phyloP scores from a whole-genome alignment of 2,888 invertebrate genomes.

The Oscheius sp. region DNA sequence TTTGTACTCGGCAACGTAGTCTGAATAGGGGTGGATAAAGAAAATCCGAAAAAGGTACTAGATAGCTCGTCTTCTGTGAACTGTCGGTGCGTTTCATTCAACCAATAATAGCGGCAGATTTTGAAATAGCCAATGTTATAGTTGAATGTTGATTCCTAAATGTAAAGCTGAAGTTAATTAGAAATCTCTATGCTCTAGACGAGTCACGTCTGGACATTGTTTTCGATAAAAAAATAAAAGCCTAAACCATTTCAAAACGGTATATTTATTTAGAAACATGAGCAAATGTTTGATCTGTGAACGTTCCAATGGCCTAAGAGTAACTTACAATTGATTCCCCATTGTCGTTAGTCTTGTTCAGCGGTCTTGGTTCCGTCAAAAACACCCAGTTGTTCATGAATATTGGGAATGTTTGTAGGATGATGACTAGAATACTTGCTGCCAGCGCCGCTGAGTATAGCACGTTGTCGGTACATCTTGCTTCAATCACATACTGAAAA shows the following conservation, averaged over 20 bases:
- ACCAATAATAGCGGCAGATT: constrained; percentile 64
- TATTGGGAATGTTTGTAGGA: constrained; percentile 60
- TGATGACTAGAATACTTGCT: constrained; percentile 50
- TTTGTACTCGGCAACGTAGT: constrained; percentile 46
- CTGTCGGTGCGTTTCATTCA: constrained; percentile 51
- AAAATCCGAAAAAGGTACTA: constrained; percentile 31
- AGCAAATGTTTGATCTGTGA: too few relatives aligned
- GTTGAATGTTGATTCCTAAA: constrained; percentile 65
- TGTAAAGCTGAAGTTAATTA: neutral
- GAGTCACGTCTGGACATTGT: too few relatives aligned
- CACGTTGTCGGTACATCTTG: constrained; percentile 63
- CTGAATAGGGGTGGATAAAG: constrained; percentile 37
- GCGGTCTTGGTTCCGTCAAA: constrained; percentile 67
- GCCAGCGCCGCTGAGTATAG: constrained; percentile 53
- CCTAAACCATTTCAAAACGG: too few relatives aligned
- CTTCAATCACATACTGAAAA: constrained; percentile 48
- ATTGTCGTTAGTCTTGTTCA: constrained; percentile 70
- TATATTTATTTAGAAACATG: too few relatives aligned
- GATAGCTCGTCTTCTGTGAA: constrained; percentile 56
- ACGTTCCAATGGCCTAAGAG: too few relatives aligned
- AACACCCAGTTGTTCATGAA: constrained; percentile 69
- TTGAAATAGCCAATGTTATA: constrained; percentile 71
- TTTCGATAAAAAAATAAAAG: too few relatives aligned
- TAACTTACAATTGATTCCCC: constrained; percentile 62
- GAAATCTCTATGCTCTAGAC: too few relatives aligned